Percentiles rank a stretch among this genome's conserved stretches.
These are phyloP conservation scores for Lonchura striata DNA, from an alignment of 2,113 vertebrate genomes.

Conservation along the genomic window DNA sequence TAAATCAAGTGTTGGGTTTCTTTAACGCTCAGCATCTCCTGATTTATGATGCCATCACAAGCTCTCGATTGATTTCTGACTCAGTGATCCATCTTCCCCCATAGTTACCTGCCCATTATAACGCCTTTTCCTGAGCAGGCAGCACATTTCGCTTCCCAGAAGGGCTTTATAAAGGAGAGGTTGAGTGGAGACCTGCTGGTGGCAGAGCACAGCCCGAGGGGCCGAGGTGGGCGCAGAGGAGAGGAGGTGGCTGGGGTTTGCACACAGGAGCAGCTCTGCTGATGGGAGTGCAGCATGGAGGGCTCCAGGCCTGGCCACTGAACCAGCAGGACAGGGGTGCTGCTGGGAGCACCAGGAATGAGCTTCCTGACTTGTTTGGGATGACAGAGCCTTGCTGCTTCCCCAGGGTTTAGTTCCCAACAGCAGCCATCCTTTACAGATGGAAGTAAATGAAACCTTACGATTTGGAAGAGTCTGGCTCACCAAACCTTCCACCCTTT, in stretches of 20 bases:
- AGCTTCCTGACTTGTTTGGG: not conserved
- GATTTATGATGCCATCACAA: slow-evolving; percentile 70
- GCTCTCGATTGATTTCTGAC: slow-evolving; percentile 66
- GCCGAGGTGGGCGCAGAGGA: rapidly evolving
- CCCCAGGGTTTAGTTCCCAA: not conserved
- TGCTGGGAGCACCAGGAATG: not conserved
- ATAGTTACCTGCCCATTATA: slow-evolving; percentile 49
- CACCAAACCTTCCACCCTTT: not conserved
- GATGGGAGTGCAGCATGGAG: rapidly evolving
- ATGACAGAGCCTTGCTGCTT: not conserved
- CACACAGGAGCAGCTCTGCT: not conserved
- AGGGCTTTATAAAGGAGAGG: not conserved
- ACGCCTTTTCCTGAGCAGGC: slow-evolving; percentile 29
- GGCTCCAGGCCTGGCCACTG: no score
- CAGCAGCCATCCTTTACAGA: not conserved
- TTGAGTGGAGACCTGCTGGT: not conserved
- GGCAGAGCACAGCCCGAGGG: not conserved
- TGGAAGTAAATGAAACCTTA: not conserved
- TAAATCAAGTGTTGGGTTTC: slow-evolving; percentile 64
- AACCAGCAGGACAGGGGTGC: rapidly evolving
- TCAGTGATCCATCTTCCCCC: slow-evolving; percentile 69
- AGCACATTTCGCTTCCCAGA: not conserved
- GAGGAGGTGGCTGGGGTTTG: not conserved
- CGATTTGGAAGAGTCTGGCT: not conserved
- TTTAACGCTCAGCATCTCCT: slow-evolving; percentile 61